Conservation (phyloP, 2,888 invertebrate species). For the Drosophila kambysellisi region DNA sequence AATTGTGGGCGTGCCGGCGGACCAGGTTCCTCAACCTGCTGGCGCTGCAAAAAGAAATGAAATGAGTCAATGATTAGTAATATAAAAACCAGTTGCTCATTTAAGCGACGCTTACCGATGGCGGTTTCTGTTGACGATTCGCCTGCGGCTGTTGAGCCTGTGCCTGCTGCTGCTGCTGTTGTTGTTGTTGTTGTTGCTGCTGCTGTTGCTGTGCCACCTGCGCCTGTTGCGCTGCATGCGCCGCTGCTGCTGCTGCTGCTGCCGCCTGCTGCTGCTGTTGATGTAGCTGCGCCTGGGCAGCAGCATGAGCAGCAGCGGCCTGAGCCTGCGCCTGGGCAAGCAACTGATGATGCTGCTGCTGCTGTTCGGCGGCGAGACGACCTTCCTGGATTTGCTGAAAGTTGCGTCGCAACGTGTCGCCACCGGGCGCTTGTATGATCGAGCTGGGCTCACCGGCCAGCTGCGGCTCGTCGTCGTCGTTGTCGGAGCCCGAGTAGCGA, state of each 20-base stretch:
- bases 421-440: constrained; percentile 94
- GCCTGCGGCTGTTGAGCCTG: constrained; percentile 87
- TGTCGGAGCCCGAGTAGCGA: constrained; percentile 97
- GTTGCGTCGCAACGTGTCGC: constrained; percentile 97
- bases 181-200: constrained; percentile 86
- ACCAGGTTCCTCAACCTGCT: constrained; percentile 91
- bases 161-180: constrained; percentile 72
- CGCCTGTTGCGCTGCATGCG: constrained; percentile 71
- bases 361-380: constrained; percentile 88
- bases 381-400: constrained; percentile 98
- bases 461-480: constrained; percentile 97
- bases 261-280: constrained; percentile 85
- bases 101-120: constrained; percentile 79
- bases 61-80: constrained; percentile 1
- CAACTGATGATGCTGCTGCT: constrained; percentile 85
- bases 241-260: constrained; percentile 82
- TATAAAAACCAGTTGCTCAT: not conserved
- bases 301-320: constrained; percentile 61
- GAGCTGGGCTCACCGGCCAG: constrained; percentile 97
- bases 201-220: constrained; percentile 57
- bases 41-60: constrained; percentile 62
- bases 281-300: constrained; percentile 85
- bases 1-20: constrained; percentile 95
- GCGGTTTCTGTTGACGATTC: constrained; percentile 86
- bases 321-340: constrained; percentile 71